Conservation (phyloP, 2,888 invertebrate species). For the Troides aeacus region DNA sequence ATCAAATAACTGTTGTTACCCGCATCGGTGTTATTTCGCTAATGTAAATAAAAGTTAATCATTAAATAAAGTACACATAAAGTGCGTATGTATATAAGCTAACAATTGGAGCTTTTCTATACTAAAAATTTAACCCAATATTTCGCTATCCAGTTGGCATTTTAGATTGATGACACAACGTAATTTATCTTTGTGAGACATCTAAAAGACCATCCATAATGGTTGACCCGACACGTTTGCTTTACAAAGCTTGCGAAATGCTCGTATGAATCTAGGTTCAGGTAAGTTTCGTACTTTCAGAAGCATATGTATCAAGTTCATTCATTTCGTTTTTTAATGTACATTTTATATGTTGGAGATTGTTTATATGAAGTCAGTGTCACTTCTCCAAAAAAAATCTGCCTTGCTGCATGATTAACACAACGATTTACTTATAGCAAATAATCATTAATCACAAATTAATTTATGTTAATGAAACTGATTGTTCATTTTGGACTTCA, state of each 20-base stretch:
- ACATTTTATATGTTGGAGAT: neutral
- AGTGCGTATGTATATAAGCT: neutral
- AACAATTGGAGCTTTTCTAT: neutral
- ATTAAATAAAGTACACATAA: neutral
- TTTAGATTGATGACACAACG: constrained; percentile 50
- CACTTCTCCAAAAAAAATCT: too few relatives aligned
- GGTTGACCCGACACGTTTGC: constrained; percentile 43
- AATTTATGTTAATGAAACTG: too few relatives aligned
- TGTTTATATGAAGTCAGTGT: too few relatives aligned
- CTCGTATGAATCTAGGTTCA: constrained; percentile 31
- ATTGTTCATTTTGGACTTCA: too few relatives aligned
- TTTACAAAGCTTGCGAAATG: constrained; percentile 42
- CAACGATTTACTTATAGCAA: too few relatives aligned
- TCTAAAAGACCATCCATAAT: constrained; percentile 46
- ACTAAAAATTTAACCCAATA: constrained; percentile 28
- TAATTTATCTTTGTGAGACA: constrained; percentile 47
- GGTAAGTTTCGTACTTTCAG: constrained; percentile 20
- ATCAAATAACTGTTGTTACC: neutral
- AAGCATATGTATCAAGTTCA: neutral
- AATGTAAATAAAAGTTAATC: neutral
- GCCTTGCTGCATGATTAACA: too few relatives aligned
- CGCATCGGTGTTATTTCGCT: neutral
- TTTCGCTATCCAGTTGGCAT: constrained; percentile 41
- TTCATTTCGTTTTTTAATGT: neutral
- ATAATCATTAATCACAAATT: too few relatives aligned